Evolutionary conservation across 2,888 invertebrate genomes (phyloP), one percentile per base, ranked within the genome.

Genomic region (Diarsia brunnea): DNA sequence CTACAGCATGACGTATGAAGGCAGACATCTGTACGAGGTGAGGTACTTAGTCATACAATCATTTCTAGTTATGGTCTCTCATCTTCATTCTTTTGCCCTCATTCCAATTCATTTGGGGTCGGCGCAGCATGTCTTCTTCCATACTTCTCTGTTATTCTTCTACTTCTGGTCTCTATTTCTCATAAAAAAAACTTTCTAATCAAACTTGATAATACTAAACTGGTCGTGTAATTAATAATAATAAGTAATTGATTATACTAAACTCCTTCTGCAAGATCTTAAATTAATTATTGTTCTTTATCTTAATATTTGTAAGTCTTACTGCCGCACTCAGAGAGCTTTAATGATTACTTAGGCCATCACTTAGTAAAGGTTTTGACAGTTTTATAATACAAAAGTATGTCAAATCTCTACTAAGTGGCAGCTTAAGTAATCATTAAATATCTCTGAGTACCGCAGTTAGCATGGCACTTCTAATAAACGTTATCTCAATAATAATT

Each of bases 11-110:
- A 94, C 94, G 0, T 91, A 78, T 77, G 94, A 95, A 85, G 91
- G 91, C 11, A 90, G 94, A 87, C 78, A 89, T 87, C 90, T 96
- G 0, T 94, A 94, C 82, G 94, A 95, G 94, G 96, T 95, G 81
- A 88, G 38, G 60, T 61, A 71, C 8, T 21, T 21, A 2, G 14
- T 7, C 16, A 43, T 49, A 60, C 12, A 14, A 16, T 4, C 31
- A 31, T 31, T 31, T 31, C 31, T 31, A 31, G 4, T 31, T 31
- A 2, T 31, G 24, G 55, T 14, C n/a, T n/a, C n/a, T n/a, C n/a
- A n/a, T n/a, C n/a, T n/a, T n/a, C n/a, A n/a, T n/a, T n/a, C n/a
- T n/a, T n/a, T n/a, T n/a, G n/a, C n/a, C n/a, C n/a, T n/a, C n/a
- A n/a, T n/a, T n/a, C n/a, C n/a, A n/a, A n/a, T n/a, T n/a, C n/a